Percentiles rank a stretch among this genome's conserved stretches.
These are phyloP conservation scores for Oasisia sp. DNA, from an alignment of 2,888 invertebrate species.

Conservation along the genomic window DNA sequence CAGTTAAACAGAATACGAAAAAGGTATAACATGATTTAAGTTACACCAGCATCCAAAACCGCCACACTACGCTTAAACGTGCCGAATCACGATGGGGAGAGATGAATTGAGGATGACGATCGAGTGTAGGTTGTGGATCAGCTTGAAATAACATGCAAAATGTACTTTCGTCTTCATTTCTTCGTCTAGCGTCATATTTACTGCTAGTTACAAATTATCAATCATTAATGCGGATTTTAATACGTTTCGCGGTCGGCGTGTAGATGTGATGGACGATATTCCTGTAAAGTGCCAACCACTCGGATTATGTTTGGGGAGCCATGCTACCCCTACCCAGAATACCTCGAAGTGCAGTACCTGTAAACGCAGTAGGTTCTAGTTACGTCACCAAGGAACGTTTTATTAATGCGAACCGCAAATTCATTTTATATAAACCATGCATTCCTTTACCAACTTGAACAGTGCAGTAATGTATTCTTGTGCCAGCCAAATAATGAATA, in stretches of 20 bases:
- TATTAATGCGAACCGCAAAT: neutral
- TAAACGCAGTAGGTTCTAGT: conserved; percentile 36
- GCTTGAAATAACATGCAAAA: neutral
- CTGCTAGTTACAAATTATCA: neutral
- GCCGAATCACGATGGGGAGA: too few species aligned
- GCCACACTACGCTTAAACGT: too few species aligned
- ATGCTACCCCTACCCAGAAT: conserved; percentile 73
- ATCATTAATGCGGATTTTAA: neutral
- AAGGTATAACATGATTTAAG: too few species aligned
- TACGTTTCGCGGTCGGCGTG: neutral
- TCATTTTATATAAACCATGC: neutral
- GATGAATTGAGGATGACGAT: too few species aligned
- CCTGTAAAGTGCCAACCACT: conserved; percentile 34
- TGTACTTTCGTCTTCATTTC: neutral
- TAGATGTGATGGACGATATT: neutral
- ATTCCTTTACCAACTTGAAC: neutral
- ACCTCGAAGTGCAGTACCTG: conserved; percentile 74
- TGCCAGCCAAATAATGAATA: neutral
- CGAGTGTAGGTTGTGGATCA: neutral
- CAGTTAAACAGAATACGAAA: too few species aligned
- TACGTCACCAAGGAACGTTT: neutral
- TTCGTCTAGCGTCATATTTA: neutral
- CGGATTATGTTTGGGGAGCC: conserved; percentile 70
- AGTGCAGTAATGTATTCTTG: neutral
- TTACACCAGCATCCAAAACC: too few species aligned